A percentile compares a stretch with the other conserved stretches of the same genome.
Evolutionary conservation across 2,113 vertebrate species (phyloP).

Genomic region (Centropristis striata): DNA sequence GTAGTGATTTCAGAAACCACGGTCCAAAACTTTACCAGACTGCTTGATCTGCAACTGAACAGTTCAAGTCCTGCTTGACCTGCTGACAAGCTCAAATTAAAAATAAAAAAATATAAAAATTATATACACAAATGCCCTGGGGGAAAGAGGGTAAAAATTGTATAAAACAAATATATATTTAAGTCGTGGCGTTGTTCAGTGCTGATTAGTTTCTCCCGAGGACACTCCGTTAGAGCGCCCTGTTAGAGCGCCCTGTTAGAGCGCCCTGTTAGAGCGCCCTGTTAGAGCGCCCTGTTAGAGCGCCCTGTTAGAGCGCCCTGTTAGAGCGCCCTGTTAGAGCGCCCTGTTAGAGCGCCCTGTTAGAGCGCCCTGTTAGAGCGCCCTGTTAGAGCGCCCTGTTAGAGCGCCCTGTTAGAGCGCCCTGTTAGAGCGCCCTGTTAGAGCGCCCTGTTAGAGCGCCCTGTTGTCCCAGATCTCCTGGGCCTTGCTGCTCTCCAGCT

Average conservation of each 20-base stretch:
- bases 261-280: no score
- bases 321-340: no score
- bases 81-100: constrained; percentile 23
- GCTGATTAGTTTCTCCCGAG: not conserved
- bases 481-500: constrained; percentile 75
- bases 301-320: no score
- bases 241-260: no score
- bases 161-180: not conserved
- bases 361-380: no score
- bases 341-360: no score
- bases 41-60: not conserved
- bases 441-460: constrained; percentile 50
- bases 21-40: constrained; percentile 2
- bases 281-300: no score
- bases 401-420: no score
- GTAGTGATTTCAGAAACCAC: not conserved
- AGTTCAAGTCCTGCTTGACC: constrained; percentile 43
- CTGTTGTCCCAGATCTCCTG: constrained; percentile 68
- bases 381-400: no score
- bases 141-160: not conserved
- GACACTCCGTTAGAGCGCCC: no score
- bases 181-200: not conserved
- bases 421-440: no score
- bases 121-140: not conserved
- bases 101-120: not conserved